Percentiles rank a stretch among this genome's conserved stretches.
Conservation (phyloP, 2,797 vertebrate genomes). For the Myotis vivesi region DNA sequence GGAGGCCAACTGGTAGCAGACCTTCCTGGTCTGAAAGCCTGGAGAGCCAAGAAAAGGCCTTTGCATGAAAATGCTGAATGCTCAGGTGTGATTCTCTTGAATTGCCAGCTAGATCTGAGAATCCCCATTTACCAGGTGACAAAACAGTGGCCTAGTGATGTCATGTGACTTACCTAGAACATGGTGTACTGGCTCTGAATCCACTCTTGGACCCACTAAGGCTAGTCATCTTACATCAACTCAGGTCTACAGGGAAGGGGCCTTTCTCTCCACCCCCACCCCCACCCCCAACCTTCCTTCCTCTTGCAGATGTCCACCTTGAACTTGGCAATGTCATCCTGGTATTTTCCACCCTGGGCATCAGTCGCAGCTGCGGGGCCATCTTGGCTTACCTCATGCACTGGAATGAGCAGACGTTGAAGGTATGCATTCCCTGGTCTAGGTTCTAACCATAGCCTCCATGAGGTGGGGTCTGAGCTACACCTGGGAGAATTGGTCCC, state of each 20-base stretch:
- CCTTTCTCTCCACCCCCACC: background rate
- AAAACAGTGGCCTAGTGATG: background rate
- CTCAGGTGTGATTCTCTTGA: background rate
- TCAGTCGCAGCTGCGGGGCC: constrained; percentile 87
- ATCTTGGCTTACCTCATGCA: constrained; percentile 90
- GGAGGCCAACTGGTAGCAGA: background rate
- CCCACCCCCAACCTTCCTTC: background rate
- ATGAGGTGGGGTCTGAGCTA: background rate
- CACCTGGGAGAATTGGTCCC: background rate
- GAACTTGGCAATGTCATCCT: constrained; percentile 80
- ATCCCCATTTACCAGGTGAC: background rate
- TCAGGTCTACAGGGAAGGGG: background rate
- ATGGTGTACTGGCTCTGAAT: background rate
- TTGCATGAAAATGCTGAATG: background rate
- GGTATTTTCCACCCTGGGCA: constrained; percentile 87
- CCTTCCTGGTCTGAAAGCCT: background rate
- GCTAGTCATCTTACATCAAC: background rate
- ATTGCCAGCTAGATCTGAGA: background rate
- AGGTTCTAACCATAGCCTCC: background rate
- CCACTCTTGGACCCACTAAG: background rate
- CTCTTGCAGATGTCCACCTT: constrained; percentile 78
- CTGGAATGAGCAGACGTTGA: constrained; percentile 83
- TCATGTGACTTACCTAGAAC: background rate
- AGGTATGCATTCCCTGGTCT: constrained; percentile 77
- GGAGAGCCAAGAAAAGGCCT: background rate